Percentiles rank a stretch among this genome's conserved stretches.
phyloP scores from a whole-genome alignment of 2,113 vertebrate species.

The Planiliza haematocheilus region DNA sequence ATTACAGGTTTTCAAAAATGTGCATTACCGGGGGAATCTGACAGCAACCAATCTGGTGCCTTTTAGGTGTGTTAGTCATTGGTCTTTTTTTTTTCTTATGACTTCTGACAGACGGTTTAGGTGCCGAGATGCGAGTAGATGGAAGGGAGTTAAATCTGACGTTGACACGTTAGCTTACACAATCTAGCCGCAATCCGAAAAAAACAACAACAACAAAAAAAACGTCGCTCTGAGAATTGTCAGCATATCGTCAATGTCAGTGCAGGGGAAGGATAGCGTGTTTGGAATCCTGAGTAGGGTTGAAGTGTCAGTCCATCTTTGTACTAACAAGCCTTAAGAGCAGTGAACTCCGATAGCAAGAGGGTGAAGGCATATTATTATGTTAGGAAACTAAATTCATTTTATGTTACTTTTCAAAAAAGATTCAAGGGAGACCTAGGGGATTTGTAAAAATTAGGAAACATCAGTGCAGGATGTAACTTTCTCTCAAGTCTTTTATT shows the following conservation, averaged over 20 bases:
- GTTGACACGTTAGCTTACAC: slow-evolving; percentile 21
- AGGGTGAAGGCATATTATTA: too few species aligned
- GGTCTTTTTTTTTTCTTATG: slow-evolving; percentile 39
- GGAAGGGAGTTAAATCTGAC: slow-evolving; percentile 5
- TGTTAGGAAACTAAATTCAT: too few species aligned
- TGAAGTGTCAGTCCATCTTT: too few species aligned
- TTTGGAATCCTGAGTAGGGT: not conserved
- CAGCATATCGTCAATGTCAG: not conserved
- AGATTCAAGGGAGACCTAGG: too few species aligned
- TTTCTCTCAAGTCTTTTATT: too few species aligned
- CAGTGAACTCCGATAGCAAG: too few species aligned
- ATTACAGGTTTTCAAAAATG: slow-evolving; percentile 45
- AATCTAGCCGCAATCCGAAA: slow-evolving; percentile 12
- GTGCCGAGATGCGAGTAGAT: slow-evolving; percentile 12
- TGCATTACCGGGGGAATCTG: slow-evolving; percentile 23
- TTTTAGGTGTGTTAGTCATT: slow-evolving; percentile 14
- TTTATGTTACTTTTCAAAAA: too few species aligned
- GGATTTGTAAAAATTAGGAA: too few species aligned
- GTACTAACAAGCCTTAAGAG: too few species aligned
- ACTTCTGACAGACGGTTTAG: slow-evolving; percentile 42
- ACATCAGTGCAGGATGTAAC: too few species aligned
- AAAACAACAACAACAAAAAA: too few species aligned
- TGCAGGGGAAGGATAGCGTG: not conserved
- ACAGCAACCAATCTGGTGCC: slow-evolving; percentile 41
- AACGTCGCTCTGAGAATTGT: slow-evolving; percentile 22